Evolutionary conservation across 2,113 vertebrate genomes (phyloP).

Genomic region (Carettochelys insculpta): DNA sequence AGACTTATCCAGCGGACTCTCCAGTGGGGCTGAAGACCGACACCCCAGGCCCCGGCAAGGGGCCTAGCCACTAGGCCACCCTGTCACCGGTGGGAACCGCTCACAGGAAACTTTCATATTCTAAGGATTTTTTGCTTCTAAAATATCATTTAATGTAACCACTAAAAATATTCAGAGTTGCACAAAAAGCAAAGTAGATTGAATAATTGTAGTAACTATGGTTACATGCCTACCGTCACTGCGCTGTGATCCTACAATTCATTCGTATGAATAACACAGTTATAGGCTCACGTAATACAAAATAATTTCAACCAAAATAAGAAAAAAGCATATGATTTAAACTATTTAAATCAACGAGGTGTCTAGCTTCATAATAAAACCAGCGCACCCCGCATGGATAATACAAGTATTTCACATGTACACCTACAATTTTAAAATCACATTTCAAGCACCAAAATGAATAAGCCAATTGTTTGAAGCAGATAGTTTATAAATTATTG

Average conservation of each 20-base stretch:
- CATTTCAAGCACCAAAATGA: neutral
- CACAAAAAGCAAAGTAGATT: constrained; percentile 13
- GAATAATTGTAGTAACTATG: constrained; percentile 43
- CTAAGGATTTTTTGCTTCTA: constrained; percentile 27
- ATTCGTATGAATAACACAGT: constrained; percentile 26
- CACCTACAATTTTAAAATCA: constrained; percentile 15
- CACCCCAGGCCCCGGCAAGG: too few species aligned
- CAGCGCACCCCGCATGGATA: accelerated
- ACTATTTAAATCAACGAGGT: neutral
- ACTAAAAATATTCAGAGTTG: constrained; percentile 29
- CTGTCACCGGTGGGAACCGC: too few species aligned
- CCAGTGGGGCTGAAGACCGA: too few species aligned
- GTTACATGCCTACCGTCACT: constrained; percentile 34
- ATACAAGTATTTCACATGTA: neutral
- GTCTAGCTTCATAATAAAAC: neutral
- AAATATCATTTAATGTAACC: constrained; percentile 16
- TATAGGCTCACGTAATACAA: neutral
- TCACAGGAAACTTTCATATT: constrained; percentile 12
- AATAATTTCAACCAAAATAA: neutral
- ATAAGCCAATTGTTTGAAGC: neutral
- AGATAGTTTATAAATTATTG: neutral
- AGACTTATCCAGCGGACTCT: too few species aligned
- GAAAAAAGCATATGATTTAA: neutral
- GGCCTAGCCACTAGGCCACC: too few species aligned
- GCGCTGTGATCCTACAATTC: constrained; percentile 19